A percentile compares a stretch with the other conserved stretches of the same genome.
These are phyloP conservation scores for Nipponia nippon DNA, from an alignment of 2,113 vertebrate genomes.

Conservation along the genomic window DNA sequence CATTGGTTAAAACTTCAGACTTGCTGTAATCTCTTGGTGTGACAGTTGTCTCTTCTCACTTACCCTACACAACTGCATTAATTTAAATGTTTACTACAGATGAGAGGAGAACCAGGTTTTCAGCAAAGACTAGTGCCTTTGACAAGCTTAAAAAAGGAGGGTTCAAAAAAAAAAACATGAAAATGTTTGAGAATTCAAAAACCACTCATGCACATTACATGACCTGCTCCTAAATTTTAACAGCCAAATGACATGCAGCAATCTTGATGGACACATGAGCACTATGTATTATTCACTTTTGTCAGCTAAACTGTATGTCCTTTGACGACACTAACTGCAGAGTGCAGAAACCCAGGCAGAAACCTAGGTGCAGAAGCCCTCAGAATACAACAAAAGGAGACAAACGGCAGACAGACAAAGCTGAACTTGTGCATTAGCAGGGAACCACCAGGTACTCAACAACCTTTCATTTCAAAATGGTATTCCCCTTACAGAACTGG, in stretches of 20 bases:
- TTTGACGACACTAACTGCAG: neutral
- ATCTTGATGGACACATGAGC: neutral
- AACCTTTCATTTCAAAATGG: neutral
- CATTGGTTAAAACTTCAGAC: neutral
- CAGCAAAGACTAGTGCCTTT: neutral
- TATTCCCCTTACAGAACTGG: neutral
- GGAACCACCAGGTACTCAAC: neutral
- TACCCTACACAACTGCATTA: slow-evolving; percentile 12
- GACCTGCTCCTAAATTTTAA: neutral
- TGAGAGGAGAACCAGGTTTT: slow-evolving; percentile 2
- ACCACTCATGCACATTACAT: neutral
- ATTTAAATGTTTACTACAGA: neutral
- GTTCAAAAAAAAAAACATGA: neutral
- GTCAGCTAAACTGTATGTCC: neutral
- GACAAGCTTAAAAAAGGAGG: neutral
- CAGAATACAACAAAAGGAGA: neutral
- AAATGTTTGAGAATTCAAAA: neutral
- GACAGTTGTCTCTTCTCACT: neutral
- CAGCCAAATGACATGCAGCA: slow-evolving; percentile 13
- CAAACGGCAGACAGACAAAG: neutral
- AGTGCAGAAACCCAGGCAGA: neutral
- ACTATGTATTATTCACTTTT: neutral
- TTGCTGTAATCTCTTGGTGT: neutral
- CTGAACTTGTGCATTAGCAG: neutral
- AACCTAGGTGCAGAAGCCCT: neutral